These are phyloP conservation scores for Sympetrum striolatum DNA, from an alignment of 2,888 invertebrate genomes.

Conservation along the genomic window DNA sequence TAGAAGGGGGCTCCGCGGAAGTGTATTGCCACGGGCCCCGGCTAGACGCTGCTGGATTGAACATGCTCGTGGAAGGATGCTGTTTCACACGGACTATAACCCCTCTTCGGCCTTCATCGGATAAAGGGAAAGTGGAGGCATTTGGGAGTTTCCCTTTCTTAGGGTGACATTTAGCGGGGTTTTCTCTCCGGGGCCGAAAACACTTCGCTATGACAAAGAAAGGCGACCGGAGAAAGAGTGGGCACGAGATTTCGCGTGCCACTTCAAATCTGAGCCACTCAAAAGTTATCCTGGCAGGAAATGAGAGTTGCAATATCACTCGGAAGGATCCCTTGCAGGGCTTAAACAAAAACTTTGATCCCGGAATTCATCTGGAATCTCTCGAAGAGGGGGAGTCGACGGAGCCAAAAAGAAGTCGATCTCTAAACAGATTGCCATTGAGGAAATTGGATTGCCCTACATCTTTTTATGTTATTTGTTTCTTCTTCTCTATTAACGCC, in stretches of 20 bases:
- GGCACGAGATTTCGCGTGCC: not conserved
- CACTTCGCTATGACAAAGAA: not conserved
- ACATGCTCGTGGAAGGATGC: not conserved
- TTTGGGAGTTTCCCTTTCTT: conserved; percentile 3
- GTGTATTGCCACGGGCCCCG: not conserved
- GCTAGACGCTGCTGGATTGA: not conserved
- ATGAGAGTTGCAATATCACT: not conserved
- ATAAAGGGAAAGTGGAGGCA: not conserved
- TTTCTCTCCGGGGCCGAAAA: not conserved
- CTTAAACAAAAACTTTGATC: conserved; percentile 29
- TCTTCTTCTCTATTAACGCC: conserved; percentile 1
- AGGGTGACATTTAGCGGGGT: conserved; percentile 25
- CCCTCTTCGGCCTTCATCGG: not conserved
- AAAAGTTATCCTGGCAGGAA: conserved; percentile 1
- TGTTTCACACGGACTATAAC: not conserved
- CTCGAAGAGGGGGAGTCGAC: not conserved
- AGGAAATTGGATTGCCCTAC: conserved; percentile 1
- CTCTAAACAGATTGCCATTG: not conserved
- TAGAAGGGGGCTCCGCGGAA: not conserved
- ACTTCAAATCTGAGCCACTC: not conserved
- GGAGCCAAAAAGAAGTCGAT: conserved; percentile 29
- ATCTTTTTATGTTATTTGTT: conserved; percentile 7
- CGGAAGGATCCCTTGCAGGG: not conserved
- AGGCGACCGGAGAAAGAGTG: not conserved
- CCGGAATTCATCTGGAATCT: conserved; percentile 15